Evolutionary conservation across 2,797 vertebrate species (phyloP).

Genomic region (Microhierax caerulescens): DNA sequence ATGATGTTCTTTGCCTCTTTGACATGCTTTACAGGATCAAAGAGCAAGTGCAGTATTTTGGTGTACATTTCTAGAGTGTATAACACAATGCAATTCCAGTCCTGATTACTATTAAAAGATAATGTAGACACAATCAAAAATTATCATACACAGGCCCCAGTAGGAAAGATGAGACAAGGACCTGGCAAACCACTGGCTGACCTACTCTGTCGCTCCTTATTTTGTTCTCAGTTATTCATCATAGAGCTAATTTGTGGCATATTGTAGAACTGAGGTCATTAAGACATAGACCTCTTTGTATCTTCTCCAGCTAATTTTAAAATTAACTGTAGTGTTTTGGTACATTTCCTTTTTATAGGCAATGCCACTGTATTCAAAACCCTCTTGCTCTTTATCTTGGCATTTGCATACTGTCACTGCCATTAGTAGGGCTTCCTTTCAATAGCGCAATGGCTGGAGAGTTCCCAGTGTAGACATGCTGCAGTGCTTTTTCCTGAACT

Average conservation of each 20-base stretch:
- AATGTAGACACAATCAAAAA: background rate
- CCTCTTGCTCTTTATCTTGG: background rate
- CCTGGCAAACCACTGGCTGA: conserved; percentile 20
- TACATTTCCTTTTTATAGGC: background rate
- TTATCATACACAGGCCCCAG: background rate
- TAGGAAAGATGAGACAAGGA: background rate
- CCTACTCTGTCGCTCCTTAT: background rate
- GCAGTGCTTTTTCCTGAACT: background rate
- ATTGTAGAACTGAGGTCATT: conserved; percentile 12
- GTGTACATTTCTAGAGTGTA: background rate
- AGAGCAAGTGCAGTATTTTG: background rate
- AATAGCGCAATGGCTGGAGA: background rate
- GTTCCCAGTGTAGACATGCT: background rate
- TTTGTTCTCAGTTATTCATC: conserved; percentile 20
- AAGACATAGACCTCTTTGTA: background rate
- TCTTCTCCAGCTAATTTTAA: conserved; percentile 32
- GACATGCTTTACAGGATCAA: background rate
- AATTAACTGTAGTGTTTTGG: background rate
- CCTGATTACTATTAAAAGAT: background rate
- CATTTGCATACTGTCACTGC: background rate
- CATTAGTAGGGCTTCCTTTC: background rate
- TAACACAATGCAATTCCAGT: background rate
- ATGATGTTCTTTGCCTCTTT: background rate
- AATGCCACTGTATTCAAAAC: background rate
- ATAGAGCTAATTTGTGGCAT: background rate